Conservation (phyloP, 2,113 vertebrate species). For the Synodontis membranacea region DNA sequence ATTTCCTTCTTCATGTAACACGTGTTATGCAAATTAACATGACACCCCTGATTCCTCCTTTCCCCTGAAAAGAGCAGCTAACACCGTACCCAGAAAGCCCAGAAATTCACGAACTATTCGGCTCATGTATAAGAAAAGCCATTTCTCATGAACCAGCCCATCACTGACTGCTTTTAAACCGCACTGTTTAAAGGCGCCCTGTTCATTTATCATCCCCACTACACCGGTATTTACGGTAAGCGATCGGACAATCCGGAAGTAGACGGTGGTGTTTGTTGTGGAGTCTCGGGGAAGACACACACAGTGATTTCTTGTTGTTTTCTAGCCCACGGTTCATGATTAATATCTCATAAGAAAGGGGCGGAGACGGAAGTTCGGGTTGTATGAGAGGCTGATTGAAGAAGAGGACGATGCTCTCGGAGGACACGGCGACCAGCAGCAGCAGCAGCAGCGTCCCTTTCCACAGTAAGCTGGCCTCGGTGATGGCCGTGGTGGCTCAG, state of each 20-base stretch:
- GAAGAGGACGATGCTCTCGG: conserved; percentile 21
- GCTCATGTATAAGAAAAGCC: not conserved
- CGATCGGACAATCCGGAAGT: not conserved
- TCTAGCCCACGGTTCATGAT: not conserved
- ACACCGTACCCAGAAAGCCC: not conserved
- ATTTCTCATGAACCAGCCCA: not conserved
- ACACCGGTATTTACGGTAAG: conserved; percentile 20
- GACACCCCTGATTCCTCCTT: not conserved
- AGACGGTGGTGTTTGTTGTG: not conserved
- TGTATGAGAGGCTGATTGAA: not conserved
- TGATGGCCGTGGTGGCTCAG: conserved; percentile 71
- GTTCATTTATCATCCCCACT: not conserved
- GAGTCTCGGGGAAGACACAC: not conserved
- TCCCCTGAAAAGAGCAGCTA: not conserved
- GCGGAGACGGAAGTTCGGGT: not conserved
- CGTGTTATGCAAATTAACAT: not conserved
- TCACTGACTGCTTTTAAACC: not conserved
- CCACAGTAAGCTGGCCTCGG: conserved; percentile 65
- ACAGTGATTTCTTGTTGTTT: not conserved
- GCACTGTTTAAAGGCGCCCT: not conserved
- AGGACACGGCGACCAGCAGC: conserved; percentile 47
- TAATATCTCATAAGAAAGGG: not conserved
- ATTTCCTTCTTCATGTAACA: not conserved
- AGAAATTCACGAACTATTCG: not conserved
- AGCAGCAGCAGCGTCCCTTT: conserved; percentile 56